Conservation (phyloP, 2,888 invertebrate genomes). For the Polymixis flavicincta region DNA sequence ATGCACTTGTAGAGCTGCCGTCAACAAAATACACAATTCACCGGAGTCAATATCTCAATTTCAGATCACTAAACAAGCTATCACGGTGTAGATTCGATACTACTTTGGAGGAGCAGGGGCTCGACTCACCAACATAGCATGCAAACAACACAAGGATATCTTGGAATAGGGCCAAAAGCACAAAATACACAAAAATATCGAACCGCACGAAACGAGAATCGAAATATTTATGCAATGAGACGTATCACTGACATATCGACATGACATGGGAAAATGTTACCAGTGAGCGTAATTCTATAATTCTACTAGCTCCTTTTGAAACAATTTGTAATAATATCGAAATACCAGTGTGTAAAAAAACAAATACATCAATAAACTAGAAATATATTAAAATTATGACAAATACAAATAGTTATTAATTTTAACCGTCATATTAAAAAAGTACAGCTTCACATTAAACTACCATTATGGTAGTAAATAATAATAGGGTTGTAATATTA, state of each 20-base stretch:
- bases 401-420: too few species aligned
- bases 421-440: too few species aligned
- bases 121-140: conserved; percentile 13
- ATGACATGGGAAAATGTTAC: too few species aligned
- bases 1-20: background rate
- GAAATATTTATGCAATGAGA: background rate
- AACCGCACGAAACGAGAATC: conserved; percentile 3
- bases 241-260: background rate
- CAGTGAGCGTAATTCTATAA: too few species aligned
- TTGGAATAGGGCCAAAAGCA: background rate
- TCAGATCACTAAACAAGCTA: conserved; percentile 6
- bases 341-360: too few species aligned
- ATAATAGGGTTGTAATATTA: too few species aligned
- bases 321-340: too few species aligned
- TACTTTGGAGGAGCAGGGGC: conserved; percentile 11
- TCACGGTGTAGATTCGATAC: conserved; percentile 1
- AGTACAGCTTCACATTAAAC: too few species aligned
- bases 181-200: conserved; percentile 6
- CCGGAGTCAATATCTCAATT: conserved; percentile 2
- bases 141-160: conserved; percentile 1
- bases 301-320: too few species aligned
- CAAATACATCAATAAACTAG: too few species aligned
- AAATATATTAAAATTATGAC: too few species aligned
- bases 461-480: too few species aligned
- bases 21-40: background rate